Evolutionary conservation across 1,140 invertebrate species (phyloP), one percentile per base, ranked within the genome.

Genomic region (Trinorchestia longiramus): DNA sequence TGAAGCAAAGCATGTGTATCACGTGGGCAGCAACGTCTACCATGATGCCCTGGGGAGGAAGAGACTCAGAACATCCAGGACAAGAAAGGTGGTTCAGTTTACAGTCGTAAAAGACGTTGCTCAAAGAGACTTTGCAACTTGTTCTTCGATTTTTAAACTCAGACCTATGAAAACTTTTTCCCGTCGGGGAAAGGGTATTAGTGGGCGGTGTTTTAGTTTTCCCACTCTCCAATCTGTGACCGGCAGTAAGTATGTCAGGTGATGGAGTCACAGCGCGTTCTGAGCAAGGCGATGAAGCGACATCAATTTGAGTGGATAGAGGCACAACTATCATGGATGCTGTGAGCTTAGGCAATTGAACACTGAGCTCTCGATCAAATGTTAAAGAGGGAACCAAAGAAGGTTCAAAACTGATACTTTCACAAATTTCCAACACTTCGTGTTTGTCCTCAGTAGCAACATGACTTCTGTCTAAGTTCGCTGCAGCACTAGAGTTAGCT

Each of bases 51-150:
- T 47, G 43, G 40, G 92, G 92, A 43, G 92, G 41, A n/a, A 94
- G 43, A 47, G 92, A 94, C 44, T 44, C 43, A 36, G 92, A 94
- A 94, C 92, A 94, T n/a, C 92, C 44, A 47, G 92, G 92, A 43
- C 92, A 94, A 42, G 43, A 94, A n/a, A 94, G 44, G 6, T 45
- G 43, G 40, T 94, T 44, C 92, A 94, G 43, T 47, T 94, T 23
- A 43, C 92, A 94, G 92, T 94, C 92, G 92, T 94, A 94, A 45
- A 94, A 94, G 4, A 94, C 40, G 40, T 94, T 94, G 92, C 92
- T 45, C 44, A 94, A 40, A 94, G 92, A 45, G 0, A 94, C 92
- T 42, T 19, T 8, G 41, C 92, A 94, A 11, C 28, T 77, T 11
- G 36, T 15, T 28, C 15, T 77, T 36, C 15, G 3, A 77, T 77